Evolutionary conservation across 2,888 invertebrate species (phyloP).

Genomic region (Troides aeacus): DNA sequence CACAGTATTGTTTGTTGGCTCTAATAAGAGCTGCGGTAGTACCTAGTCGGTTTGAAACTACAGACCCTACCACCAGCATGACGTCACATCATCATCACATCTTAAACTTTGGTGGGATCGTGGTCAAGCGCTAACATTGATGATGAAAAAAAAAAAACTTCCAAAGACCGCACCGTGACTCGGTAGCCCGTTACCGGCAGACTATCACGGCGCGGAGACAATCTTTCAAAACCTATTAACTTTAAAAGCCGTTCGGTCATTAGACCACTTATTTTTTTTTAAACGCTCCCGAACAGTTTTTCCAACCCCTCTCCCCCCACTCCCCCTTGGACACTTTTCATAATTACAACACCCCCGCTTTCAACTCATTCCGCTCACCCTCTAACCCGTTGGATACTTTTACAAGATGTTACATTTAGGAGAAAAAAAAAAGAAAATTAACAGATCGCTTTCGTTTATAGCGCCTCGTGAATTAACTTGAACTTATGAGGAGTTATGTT

Average conservation of each 20-base stretch:
- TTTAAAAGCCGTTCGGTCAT: constrained; percentile 74
- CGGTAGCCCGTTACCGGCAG: constrained; percentile 10
- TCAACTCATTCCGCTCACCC: constrained; percentile 39
- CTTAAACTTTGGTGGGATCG: too few species aligned
- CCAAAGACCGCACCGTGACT: constrained; percentile 4
- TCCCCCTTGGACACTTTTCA: constrained; percentile 74
- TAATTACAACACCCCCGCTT: constrained; percentile 63
- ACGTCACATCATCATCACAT: too few species aligned
- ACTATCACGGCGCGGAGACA: constrained; percentile 42
- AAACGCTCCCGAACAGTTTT: constrained; percentile 67
- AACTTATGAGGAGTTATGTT: too few species aligned
- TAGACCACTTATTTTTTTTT: constrained; percentile 75
- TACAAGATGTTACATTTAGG: constrained; percentile 70
- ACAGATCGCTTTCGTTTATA: not conserved
- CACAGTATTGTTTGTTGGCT: too few species aligned
- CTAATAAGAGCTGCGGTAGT: too few species aligned
- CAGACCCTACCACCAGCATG: too few species aligned
- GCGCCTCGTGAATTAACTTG: not conserved
- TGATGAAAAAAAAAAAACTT: constrained; percentile 3
- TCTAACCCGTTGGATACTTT: constrained; percentile 46
- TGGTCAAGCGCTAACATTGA: too few species aligned
- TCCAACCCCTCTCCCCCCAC: constrained; percentile 48
- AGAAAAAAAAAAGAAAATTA: too few species aligned
- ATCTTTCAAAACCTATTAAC: constrained; percentile 75
- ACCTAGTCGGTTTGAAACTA: too few species aligned